phyloP scores from a whole-genome alignment of 2,797 vertebrate genomes.

The Tauraco hartlaubi region DNA sequence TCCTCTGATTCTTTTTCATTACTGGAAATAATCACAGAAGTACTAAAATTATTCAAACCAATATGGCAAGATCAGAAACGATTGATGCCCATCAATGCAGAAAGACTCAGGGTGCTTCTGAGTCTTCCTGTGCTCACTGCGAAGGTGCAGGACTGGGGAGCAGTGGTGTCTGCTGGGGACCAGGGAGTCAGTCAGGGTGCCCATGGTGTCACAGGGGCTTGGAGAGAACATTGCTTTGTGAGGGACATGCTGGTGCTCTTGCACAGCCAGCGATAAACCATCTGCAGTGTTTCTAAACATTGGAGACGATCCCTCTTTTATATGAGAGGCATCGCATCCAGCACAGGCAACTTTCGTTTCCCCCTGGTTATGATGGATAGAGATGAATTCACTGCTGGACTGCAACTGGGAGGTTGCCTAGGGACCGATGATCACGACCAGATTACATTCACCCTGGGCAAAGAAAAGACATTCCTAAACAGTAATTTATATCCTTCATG shows the following conservation, averaged over 20 bases:
- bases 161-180: background rate
- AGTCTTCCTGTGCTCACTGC: background rate
- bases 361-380: background rate
- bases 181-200: background rate
- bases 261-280: background rate
- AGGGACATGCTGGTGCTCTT: background rate
- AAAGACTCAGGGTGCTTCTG: background rate
- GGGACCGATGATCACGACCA: slow-evolving; percentile 52
- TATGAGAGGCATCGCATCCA: background rate
- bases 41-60: background rate
- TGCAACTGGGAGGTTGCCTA: slow-evolving; percentile 51
- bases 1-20: background rate
- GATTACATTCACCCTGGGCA: slow-evolving; percentile 59
- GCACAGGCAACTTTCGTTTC: background rate
- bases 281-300: background rate
- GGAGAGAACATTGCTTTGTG: background rate
- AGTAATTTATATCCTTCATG: slow-evolving; percentile 67
- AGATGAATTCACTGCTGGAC: slow-evolving; percentile 42
- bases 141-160: background rate
- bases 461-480: slow-evolving; percentile 61
- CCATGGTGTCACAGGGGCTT: background rate
- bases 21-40: background rate
- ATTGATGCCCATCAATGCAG: background rate
- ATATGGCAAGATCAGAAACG: background rate
- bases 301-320: background rate